Conservation (phyloP, 2,888 invertebrate species). For the Cantharis rufa region DNA sequence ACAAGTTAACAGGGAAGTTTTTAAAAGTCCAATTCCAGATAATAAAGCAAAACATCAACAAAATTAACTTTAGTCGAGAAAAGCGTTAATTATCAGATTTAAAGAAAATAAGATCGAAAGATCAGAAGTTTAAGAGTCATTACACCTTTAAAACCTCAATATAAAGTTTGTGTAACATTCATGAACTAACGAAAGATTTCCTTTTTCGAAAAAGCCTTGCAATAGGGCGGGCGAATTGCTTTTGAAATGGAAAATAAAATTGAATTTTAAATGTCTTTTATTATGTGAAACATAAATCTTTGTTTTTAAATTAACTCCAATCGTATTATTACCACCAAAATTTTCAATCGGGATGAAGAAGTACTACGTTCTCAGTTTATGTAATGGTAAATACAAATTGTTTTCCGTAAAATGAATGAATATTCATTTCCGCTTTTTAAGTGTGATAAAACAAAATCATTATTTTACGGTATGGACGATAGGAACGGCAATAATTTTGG, state of each 20-base stretch:
- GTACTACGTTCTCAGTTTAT: conserved; percentile 24
- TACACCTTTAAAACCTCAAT: not conserved
- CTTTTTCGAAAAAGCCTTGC: not conserved
- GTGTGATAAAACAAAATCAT: conserved; percentile 45
- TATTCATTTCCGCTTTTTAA: conserved; percentile 38
- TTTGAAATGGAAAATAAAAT: not conserved
- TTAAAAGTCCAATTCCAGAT: not conserved
- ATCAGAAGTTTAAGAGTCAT: not conserved
- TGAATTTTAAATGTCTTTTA: not conserved
- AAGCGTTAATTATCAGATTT: not conserved
- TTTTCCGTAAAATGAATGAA: conserved; percentile 41
- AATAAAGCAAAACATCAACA: not conserved
- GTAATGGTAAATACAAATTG: conserved; percentile 39
- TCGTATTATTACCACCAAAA: not conserved
- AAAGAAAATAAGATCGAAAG: not conserved
- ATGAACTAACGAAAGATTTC: not conserved
- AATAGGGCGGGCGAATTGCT: not conserved
- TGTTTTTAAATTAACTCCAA: conserved; percentile 8
- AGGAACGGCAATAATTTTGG: conserved; percentile 45
- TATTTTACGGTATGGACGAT: conserved; percentile 44
- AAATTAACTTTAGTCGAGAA: not conserved
- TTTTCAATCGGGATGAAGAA: not conserved
- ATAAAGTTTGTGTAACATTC: not conserved
- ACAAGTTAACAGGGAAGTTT: not conserved
- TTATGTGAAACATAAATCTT: not conserved